Conservation (phyloP, 2,888 invertebrate species). For the Mesoligia furuncula region DNA sequence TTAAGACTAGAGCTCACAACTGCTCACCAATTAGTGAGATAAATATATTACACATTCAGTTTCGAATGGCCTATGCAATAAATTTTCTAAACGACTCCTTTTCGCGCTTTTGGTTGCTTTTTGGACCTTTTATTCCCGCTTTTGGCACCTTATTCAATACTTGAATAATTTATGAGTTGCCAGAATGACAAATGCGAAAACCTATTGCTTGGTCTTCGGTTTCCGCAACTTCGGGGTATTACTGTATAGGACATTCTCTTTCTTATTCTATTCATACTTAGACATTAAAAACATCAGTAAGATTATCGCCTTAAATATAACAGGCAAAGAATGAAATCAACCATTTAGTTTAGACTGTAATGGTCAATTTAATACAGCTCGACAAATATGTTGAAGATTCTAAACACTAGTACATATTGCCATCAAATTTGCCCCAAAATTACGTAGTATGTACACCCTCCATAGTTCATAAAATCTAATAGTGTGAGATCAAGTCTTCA, state of each 20-base stretch:
- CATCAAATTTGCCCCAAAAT: slow-evolving; percentile 41
- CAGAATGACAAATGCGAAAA: slow-evolving; percentile 28
- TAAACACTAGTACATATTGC: slow-evolving; percentile 39
- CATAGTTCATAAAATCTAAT: slow-evolving; percentile 23
- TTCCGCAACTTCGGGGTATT: slow-evolving; percentile 37
- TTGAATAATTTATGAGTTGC: slow-evolving; percentile 38
- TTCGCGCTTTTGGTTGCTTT: slow-evolving; percentile 13
- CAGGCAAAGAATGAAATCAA: slow-evolving; percentile 40
- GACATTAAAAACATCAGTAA: slow-evolving; percentile 50
- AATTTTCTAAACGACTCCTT: slow-evolving; percentile 24
- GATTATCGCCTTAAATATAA: slow-evolving; percentile 40
- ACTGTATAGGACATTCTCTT: slow-evolving; percentile 60
- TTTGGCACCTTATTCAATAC: slow-evolving; percentile 45
- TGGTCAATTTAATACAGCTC: slow-evolving; percentile 29
- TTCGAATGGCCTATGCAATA: slow-evolving; percentile 57
- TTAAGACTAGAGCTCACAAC: slow-evolving; percentile 67
- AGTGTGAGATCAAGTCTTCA: slow-evolving; percentile 40
- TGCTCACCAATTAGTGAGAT: slow-evolving; percentile 59
- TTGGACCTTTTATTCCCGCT: slow-evolving; percentile 37
- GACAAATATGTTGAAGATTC: slow-evolving; percentile 37
- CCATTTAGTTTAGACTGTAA: slow-evolving; percentile 40
- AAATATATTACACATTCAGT: slow-evolving; percentile 38
- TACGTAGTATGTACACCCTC: slow-evolving; percentile 61
- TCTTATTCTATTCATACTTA: slow-evolving; percentile 41
- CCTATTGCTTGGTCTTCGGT: slow-evolving; percentile 16